Conservation (phyloP, 2,113 vertebrate species). For the Rhodinocichla rosea region DNA sequence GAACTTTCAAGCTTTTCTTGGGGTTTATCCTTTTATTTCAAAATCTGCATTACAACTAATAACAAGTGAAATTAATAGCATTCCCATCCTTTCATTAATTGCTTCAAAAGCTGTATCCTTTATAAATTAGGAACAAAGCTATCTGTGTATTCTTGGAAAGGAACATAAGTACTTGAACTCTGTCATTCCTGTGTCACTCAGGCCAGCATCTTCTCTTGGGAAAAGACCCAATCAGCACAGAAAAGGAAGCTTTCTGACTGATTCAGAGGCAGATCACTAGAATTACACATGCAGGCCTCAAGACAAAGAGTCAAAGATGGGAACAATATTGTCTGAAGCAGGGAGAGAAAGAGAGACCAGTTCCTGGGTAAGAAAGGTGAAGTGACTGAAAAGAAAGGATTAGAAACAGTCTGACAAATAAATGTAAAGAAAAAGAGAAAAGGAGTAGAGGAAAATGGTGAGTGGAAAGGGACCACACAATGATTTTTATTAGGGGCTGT, state of each 20-base stretch:
- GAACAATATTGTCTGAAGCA: neutral
- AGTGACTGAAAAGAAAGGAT: neutral
- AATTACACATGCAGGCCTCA: neutral
- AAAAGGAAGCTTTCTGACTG: neutral
- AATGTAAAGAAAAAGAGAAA: neutral
- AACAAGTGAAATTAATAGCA: neutral
- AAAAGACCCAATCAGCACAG: neutral
- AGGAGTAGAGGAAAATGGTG: accelerated
- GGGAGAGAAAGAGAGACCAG: neutral
- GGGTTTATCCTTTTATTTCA: neutral
- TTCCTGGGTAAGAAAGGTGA: neutral
- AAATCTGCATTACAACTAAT: neutral
- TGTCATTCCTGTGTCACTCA: neutral
- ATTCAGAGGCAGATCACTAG: neutral
- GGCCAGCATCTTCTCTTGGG: neutral
- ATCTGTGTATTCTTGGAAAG: neutral
- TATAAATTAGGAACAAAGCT: neutral
- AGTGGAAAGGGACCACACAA: neutral
- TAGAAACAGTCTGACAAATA: neutral
- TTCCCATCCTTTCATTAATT: neutral
- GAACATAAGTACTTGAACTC: neutral
- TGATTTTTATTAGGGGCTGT: accelerated
- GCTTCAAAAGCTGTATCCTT: neutral
- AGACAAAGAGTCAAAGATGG: neutral
- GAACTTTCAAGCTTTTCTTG: neutral